Conservation (phyloP, 2,797 vertebrate genomes). For the Eospalax fontanierii region DNA sequence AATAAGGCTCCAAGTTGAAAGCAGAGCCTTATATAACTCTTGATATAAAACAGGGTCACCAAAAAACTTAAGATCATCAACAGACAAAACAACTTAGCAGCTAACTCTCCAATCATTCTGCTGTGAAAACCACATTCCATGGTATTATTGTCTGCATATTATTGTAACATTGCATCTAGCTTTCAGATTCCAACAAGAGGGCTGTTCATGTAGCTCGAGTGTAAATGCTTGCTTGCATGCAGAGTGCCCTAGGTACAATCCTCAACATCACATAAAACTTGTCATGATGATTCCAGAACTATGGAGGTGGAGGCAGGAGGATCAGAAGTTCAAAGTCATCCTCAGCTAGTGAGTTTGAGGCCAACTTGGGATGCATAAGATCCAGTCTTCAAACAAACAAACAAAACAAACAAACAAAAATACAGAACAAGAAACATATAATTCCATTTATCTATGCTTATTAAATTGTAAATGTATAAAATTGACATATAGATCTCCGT, state of each 20-base stretch:
- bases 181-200: background rate
- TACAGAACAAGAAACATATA: background rate
- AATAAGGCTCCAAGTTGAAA: constrained; percentile 26
- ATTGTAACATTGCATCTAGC: background rate
- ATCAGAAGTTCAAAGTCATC: background rate
- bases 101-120: background rate
- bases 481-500: background rate
- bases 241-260: background rate
- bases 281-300: background rate
- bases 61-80: constrained; percentile 28
- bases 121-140: background rate
- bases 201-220: background rate
- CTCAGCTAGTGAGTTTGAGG: background rate
- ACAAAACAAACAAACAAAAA: background rate
- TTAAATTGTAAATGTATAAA: background rate
- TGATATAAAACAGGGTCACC: background rate
- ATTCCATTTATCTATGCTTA: background rate
- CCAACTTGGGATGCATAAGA: background rate
- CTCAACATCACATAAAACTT: background rate
- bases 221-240: background rate
- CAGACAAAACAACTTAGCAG: background rate
- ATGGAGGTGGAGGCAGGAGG: background rate
- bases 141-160: background rate
- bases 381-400: background rate
- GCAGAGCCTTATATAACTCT: background rate